These are phyloP conservation scores for Philereme vetulata DNA, from an alignment of 2,888 invertebrate genomes.

Conservation along the genomic window DNA sequence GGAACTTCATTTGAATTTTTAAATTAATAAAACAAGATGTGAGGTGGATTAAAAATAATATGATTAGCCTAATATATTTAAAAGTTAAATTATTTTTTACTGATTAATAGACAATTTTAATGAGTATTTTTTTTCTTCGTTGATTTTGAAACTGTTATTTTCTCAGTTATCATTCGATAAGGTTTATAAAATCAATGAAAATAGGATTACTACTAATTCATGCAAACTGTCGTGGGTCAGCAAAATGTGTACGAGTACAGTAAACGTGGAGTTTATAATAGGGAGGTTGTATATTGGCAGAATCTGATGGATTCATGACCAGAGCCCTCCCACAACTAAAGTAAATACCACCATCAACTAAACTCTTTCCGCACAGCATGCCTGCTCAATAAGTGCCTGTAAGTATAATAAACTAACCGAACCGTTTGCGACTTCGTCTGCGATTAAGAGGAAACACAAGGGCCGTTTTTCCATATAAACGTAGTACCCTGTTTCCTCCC, in stretches of 20 bases:
- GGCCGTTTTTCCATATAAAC: no score
- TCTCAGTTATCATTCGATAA: no score
- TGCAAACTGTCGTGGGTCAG: no score
- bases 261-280: no score
- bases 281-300: background rate
- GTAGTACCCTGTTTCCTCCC: no score
- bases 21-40: conserved; percentile 32
- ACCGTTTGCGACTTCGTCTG: no score
- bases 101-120: conserved; percentile 1
- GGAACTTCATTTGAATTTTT: conserved; percentile 43
- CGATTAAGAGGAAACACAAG: no score
- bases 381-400: conserved; percentile 14
- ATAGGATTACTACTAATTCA: no score
- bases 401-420: conserved; percentile 21
- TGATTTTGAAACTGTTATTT: no score
- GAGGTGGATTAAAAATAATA: conserved; percentile 22
- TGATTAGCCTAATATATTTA: conserved; percentile 21
- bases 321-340: conserved; percentile 27
- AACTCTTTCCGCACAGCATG: conserved; percentile 31
- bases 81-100: conserved; percentile 14
- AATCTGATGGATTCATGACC: conserved; percentile 3
- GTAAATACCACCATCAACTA: conserved; percentile 24
- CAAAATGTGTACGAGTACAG: no score
- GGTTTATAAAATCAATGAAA: no score
- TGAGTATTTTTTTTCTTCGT: no score